phyloP scores from a whole-genome alignment of 1,140 invertebrate genomes.

The Cheumatopsyche charites region DNA sequence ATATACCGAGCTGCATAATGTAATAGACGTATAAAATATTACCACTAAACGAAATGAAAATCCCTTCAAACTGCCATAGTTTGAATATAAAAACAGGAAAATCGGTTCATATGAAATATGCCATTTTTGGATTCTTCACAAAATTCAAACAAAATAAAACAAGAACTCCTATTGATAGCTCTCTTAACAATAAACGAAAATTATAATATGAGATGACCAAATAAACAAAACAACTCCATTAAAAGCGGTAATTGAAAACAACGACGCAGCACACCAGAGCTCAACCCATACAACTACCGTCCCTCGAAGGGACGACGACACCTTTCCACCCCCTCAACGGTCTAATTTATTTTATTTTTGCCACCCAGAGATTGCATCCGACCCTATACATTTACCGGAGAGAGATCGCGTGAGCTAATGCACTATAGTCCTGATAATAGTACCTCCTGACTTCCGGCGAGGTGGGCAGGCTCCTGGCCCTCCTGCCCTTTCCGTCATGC shows the following conservation, averaged over 20 bases:
- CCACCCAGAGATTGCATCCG: constrained; percentile 3
- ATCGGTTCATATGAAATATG: too few relatives aligned
- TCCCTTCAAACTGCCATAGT: too few relatives aligned
- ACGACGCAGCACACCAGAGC: not conserved
- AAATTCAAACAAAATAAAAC: too few relatives aligned
- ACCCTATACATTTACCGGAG: not conserved
- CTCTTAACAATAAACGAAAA: too few relatives aligned
- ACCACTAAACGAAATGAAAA: too few relatives aligned
- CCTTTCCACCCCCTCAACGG: too few relatives aligned
- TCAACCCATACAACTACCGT: not conserved
- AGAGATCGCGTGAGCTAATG: constrained; percentile 22
- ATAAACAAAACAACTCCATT: not conserved
- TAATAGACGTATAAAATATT: too few relatives aligned
- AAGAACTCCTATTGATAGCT: too few relatives aligned
- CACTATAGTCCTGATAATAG: not conserved
- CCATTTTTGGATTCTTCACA: too few relatives aligned
- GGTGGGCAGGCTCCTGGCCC: constrained; percentile 59
- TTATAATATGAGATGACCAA: not conserved
- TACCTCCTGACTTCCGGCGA: constrained; percentile 61
- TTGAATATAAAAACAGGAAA: too few relatives aligned
- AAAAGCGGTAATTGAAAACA: too few relatives aligned
- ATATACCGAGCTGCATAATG: too few relatives aligned
- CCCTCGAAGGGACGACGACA: not conserved
- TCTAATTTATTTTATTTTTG: constrained; percentile 21
- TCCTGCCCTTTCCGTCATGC: constrained; percentile 55